phyloP scores from a whole-genome alignment of 2,113 vertebrate genomes.

The Jacana jacana region DNA sequence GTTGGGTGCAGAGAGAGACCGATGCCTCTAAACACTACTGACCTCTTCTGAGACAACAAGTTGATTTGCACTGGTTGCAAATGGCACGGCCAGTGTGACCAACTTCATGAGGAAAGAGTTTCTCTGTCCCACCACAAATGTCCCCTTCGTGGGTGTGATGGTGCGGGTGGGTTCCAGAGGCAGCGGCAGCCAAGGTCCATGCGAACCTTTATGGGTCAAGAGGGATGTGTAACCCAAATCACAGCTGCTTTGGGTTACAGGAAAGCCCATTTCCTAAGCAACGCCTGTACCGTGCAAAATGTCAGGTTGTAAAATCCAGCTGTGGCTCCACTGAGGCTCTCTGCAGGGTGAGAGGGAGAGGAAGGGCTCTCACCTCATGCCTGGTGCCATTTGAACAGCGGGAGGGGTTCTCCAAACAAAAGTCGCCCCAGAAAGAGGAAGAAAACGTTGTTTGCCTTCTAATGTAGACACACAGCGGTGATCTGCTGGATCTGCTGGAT shows the following conservation, averaged over 20 bases:
- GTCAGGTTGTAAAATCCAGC: not conserved
- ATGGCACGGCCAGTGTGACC: fast-evolving
- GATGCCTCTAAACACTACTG: not conserved
- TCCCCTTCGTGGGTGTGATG: not conserved
- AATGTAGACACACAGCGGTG: fast-evolving
- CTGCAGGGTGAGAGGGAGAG: fast-evolving
- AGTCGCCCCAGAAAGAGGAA: fast-evolving
- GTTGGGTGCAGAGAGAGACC: not conserved
- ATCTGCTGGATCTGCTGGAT: too few relatives aligned
- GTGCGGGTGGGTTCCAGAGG: not conserved
- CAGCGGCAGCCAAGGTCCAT: not conserved
- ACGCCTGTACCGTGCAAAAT: too few relatives aligned
- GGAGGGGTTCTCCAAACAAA: not conserved
- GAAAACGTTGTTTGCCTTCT: not conserved
- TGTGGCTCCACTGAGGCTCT: not conserved
- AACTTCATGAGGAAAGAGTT: not conserved
- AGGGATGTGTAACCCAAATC: not conserved
- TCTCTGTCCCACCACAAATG: not conserved
- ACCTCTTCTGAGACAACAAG: fast-evolving
- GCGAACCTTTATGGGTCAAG: not conserved
- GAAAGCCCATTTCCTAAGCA: not conserved
- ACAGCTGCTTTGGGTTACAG: not conserved
- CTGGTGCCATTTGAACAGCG: fast-evolving
- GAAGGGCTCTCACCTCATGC: not conserved
- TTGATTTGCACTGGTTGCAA: not conserved